Base-by-base conservation (phyloP, 1,140 invertebrate genomes). In the Acyrthosiphon pisum region DNA sequence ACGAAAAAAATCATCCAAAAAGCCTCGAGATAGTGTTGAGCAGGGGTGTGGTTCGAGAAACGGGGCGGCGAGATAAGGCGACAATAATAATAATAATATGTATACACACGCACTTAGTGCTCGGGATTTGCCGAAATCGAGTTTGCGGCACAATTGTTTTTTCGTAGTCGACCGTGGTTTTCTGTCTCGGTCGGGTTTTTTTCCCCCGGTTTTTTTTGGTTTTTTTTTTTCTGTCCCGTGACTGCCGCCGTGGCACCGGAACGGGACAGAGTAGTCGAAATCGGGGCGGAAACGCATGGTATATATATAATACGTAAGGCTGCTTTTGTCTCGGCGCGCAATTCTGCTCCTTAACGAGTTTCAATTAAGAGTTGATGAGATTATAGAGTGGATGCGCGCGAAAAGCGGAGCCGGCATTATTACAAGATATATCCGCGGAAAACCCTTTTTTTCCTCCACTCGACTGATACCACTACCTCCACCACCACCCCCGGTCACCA, bases 321-420 rank as follows among this genome's bases (percentile, higher is more conserved):
- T 44, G 84, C 44, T 86, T 86, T 86, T 86, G 84, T 86, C 84
- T 86, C 84, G 41, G 41, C 60, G 41, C 26, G 44, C 41, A n/a
- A n/a, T 46, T 86, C 37, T 86, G 22, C 84, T 76, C 30, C 60
- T 46, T 86, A 86, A 86, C 84, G 84, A 86, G 84, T 86, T 86
- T 86, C 84, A 86, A 86, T 86, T 86, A 86, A 86, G 41, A 48
- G 84, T 46, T 86, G 84, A 86, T 86, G 84, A 86, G 84, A 86
- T 86, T 86, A 83, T 20, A 23, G 37, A 86, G 84, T 86, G 37
- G 44, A 41, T 86, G 41, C 41, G 84, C 23, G 41, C 26, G 37
- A 86, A 86, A 86, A 44, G 44, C 83, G 41, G 9, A 44, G 44
- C 11, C 84, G 37, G 44, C 26, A 48, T 41, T 41, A 86, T 86